Conservation (phyloP, 2,113 vertebrate species). For the Hyperoodon ampullatus region DNA sequence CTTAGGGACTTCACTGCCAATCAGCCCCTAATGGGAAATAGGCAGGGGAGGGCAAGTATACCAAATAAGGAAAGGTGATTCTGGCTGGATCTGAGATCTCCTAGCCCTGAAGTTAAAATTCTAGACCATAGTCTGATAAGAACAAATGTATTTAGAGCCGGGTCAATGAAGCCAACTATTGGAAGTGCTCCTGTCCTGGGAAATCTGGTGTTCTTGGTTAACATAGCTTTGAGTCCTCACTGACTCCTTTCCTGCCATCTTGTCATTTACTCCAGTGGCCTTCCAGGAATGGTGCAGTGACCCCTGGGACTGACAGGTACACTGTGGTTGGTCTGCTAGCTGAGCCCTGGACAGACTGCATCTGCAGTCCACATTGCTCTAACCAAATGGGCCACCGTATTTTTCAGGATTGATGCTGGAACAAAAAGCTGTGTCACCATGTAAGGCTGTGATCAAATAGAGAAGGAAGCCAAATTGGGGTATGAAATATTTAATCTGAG, state of each 20-base stretch:
- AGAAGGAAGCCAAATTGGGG: constrained; percentile 16
- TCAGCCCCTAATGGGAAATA: not conserved
- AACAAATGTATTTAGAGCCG: not conserved
- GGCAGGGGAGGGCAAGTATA: not conserved
- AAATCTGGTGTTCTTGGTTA: not conserved
- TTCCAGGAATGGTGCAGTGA: not conserved
- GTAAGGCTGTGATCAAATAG: not conserved
- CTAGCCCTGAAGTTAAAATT: not conserved
- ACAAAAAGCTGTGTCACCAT: not conserved
- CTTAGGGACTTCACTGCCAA: constrained; percentile 10
- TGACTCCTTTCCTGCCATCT: not conserved
- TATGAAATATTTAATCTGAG: not conserved
- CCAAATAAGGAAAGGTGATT: not conserved
- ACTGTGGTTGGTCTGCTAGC: not conserved
- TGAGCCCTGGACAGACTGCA: not conserved
- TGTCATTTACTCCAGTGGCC: not conserved
- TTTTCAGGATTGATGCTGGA: not conserved
- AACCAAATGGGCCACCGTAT: not conserved
- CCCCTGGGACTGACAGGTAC: not conserved
- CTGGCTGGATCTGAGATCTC: not conserved
- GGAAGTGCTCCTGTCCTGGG: not conserved
- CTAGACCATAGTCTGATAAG: not conserved
- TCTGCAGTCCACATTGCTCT: not conserved
- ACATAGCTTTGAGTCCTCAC: not conserved
- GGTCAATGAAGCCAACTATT: not conserved